A percentile compares a stretch with the other conserved stretches of the same genome.
phyloP scores from a whole-genome alignment of 2,888 invertebrate genomes.

The Palloptera scutellata region DNA sequence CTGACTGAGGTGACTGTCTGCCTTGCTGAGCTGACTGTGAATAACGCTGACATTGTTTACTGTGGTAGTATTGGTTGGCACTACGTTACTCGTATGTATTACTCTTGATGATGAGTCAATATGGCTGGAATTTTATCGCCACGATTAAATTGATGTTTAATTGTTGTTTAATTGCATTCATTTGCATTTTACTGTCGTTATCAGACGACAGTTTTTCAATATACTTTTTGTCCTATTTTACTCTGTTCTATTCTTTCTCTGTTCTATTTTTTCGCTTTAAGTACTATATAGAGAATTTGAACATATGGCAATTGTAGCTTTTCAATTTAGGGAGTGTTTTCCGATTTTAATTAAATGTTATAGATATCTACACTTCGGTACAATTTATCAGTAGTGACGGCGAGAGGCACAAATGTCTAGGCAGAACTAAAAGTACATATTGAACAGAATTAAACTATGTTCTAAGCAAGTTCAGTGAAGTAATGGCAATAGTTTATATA shows the following conservation, averaged over 20 bases:
- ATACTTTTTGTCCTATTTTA: slow-evolving; percentile 6
- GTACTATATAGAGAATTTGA: slow-evolving; percentile 5
- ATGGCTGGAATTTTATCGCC: neutral
- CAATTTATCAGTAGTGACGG: no score
- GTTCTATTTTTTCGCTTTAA: slow-evolving; percentile 4
- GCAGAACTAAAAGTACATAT: no score
- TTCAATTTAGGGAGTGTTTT: no score
- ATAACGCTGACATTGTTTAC: no score
- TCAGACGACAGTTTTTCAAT: neutral
- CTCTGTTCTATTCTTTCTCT: neutral
- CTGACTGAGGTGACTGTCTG: no score
- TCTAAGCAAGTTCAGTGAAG: no score
- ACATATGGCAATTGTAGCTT: neutral
- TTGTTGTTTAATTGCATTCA: slow-evolving; percentile 24
- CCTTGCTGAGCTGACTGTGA: no score
- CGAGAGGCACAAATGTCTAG: neutral
- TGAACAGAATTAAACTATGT: no score
- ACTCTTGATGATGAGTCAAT: slow-evolving; percentile 4
- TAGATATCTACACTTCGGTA: neutral
- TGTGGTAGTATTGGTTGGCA: no score
- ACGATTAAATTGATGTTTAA: slow-evolving; percentile 16
- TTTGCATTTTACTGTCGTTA: slow-evolving; percentile 19
- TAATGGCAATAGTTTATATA: no score
- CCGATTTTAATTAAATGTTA: slow-evolving; percentile 12
- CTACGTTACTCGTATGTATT: no score